Evolutionary conservation across 2,797 vertebrate genomes (phyloP), one percentile per base, ranked within the genome.

Genomic region (Gobio occitaniae): DNA sequence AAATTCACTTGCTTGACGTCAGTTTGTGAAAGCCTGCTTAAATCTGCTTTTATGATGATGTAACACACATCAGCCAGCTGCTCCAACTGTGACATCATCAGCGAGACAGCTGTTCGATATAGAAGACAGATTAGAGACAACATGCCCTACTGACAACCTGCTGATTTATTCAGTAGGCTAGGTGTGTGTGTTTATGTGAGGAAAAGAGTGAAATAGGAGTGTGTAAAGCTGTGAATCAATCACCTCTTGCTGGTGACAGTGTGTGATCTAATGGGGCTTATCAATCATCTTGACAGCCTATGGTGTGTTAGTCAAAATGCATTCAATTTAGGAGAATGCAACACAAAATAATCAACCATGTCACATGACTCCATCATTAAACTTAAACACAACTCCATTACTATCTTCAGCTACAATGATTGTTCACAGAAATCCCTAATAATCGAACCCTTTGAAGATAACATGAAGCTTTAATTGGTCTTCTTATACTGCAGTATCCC

Each of bases 61-160:
- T 80, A 78, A 80, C 54, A 29, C 66, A 84, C 56, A 83, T 72
- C 50, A 48, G 52, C 72, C 68, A 54, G 71, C 61, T 83, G 65
- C 79, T 66, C 76, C 36, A 21, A 44, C 79, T 79, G 78, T 81
- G 84, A 82, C 66, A 83, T 65, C 32, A 84, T 81, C 48, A 75
- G 47, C 11, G 29, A 79, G 78, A 82, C 54, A 86, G 84, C 81
- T 83, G 79, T 77, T 54, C 84, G 74, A 82, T 21, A 44, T n/a
- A 68, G 63, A 63, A 81, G 68, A 84, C 69, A 86, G 87, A 90
- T 84, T 82, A 89, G 59, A 78, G 71, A 82, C 81, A 75, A 68
- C 82, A 56, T 47, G 70, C 61, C 74, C 65, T 15, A 83, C 85
- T 70, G 88, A 70, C 80, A 50, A 65, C 82, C 56, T 75, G 79